Percentiles rank a stretch among this genome's conserved stretches.
Conservation (phyloP, 2,888 invertebrate species). For the Auanema freiburgensis region DNA sequence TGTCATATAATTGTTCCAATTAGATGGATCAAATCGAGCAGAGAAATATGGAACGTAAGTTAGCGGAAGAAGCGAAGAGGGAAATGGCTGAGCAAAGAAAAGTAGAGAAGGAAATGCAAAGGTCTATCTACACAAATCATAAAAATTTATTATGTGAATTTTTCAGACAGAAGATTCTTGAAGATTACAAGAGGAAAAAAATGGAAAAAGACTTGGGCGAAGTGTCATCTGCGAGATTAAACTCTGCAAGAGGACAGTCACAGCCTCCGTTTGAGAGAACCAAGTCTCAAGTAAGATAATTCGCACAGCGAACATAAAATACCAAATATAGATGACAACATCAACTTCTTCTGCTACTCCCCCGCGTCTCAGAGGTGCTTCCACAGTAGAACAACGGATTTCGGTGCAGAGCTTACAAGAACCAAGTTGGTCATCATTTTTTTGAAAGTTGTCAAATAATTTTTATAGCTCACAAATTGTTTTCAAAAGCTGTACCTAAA, state of each 20-base stretch:
- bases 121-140: constrained; percentile 23
- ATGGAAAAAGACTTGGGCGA: constrained; percentile 57
- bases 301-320: background rate
- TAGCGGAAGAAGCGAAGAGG: constrained; percentile 51
- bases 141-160: background rate
- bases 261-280: constrained; percentile 61
- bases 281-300: constrained; percentile 50
- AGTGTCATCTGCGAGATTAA: constrained; percentile 31
- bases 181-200: constrained; percentile 62
- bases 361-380: constrained; percentile 37
- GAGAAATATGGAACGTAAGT: constrained; percentile 45
- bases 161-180: constrained; percentile 60
- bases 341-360: background rate
- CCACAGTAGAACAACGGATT: constrained; percentile 37
- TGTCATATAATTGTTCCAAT: background rate
- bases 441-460: background rate
- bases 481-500: constrained; percentile 94
- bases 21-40: constrained; percentile 40
- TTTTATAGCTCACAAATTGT: constrained; percentile 70
- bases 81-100: constrained; percentile 58
- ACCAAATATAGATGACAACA: constrained; percentile 3
- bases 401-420: constrained; percentile 39
- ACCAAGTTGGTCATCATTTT: constrained; percentile 30
- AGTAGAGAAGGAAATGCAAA: constrained; percentile 56
- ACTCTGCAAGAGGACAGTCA: constrained; percentile 44